Conservation (phyloP, 2,113 vertebrate species). For the Oryzias javanicus region DNA sequence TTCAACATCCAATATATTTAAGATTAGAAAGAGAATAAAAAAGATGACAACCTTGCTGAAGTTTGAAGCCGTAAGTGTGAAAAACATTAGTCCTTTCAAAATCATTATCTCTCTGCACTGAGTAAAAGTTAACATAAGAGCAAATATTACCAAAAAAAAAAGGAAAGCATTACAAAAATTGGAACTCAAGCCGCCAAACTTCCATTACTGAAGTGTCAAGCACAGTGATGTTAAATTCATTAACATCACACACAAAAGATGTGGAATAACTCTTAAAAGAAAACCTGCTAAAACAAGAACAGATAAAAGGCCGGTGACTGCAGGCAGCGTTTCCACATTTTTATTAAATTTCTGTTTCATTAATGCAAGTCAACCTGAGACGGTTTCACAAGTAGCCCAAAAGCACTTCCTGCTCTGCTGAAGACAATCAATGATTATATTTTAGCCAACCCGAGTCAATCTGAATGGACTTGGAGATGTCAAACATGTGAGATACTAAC, state of each 20-base stretch:
- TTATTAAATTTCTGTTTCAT: neutral
- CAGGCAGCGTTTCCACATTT: neutral
- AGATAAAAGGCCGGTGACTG: constrained; percentile 15
- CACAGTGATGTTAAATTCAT: constrained; percentile 28
- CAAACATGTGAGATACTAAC: no score
- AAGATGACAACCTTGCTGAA: neutral
- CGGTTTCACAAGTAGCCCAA: no score
- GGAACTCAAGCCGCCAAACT: constrained; percentile 42
- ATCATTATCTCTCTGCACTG: constrained; percentile 6
- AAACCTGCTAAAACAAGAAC: constrained; percentile 25
- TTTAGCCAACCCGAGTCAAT: no score
- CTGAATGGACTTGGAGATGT: no score
- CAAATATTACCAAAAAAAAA: constrained; percentile 3
- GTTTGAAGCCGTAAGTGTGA: constrained; percentile 10
- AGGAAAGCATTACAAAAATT: constrained; percentile 1
- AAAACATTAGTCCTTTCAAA: constrained; percentile 12
- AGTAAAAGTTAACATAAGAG: constrained; percentile 30
- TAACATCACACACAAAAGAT: constrained; percentile 31
- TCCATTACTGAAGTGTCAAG: constrained; percentile 43
- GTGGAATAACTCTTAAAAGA: constrained; percentile 1
- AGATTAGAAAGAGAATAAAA: constrained; percentile 3
- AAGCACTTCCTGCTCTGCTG: no score
- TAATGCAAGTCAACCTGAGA: no score
- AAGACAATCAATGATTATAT: no score
- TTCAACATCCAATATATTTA: constrained; percentile 2